phyloP scores from a whole-genome alignment of 2,113 vertebrate genomes.

The Hippolais icterina region DNA sequence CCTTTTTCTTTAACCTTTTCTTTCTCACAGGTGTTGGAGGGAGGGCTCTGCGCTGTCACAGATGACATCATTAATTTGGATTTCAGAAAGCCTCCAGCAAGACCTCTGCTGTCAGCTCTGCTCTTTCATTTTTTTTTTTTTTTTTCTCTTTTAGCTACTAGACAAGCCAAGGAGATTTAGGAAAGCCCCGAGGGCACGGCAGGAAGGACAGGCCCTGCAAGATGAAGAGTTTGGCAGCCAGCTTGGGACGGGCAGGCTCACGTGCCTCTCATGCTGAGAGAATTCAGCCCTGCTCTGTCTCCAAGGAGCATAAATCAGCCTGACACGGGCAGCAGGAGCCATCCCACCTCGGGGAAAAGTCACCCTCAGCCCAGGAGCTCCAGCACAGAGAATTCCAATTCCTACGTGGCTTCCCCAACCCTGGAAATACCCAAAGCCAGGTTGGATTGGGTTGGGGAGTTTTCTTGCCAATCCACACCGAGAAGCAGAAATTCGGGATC shows the following conservation, averaged over 20 bases:
- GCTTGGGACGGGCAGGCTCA: not conserved
- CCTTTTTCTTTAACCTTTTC: not conserved
- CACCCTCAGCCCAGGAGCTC: not conserved
- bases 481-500: not conserved
- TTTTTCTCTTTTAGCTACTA: not conserved
- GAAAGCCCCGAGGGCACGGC: not conserved
- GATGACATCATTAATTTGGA: not conserved
- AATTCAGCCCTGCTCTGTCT: not conserved
- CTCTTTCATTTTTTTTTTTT: not conserved
- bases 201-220: not conserved
- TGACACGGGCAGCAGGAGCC: not conserved
- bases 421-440: not conserved
- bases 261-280: not conserved
- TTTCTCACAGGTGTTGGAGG: not conserved
- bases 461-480: not conserved
- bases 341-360: not conserved
- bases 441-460: not conserved
- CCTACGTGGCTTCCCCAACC: not conserved
- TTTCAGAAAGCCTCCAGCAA: not conserved
- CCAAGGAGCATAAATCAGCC: not conserved
- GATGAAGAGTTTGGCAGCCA: not conserved
- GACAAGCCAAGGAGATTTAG: not conserved
- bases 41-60: not conserved
- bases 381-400: rapidly evolving
- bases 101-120: not conserved